Evolutionary conservation across 1,140 invertebrate species (phyloP).

Genomic region (Camponotus floridanus): DNA sequence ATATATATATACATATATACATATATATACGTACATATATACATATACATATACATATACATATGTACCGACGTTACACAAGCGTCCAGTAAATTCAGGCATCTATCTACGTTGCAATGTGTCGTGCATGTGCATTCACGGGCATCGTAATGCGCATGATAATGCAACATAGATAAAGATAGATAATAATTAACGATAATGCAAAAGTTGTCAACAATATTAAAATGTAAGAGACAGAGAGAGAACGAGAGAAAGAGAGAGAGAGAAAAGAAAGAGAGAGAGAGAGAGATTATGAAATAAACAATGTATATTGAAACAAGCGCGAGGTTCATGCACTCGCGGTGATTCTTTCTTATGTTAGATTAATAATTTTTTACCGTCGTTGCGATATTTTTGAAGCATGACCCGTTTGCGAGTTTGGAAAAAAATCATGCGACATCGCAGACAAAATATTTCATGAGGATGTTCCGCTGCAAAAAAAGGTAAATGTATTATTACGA

Average conservation of each 20-base stretch:
- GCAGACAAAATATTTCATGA: conserved; percentile 25
- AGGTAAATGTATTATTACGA: conserved; percentile 38
- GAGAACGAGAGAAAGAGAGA: too few relatives aligned
- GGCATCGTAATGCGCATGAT: not conserved
- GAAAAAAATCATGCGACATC: not conserved
- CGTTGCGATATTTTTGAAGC: conserved; percentile 8
- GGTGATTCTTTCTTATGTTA: not conserved
- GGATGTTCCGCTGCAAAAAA: conserved; percentile 2
- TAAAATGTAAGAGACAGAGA: not conserved
- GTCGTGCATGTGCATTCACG: not conserved
- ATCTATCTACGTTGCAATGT: too few relatives aligned
- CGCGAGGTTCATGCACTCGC: not conserved
- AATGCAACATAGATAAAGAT: not conserved
- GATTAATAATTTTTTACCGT: conserved; percentile 33
- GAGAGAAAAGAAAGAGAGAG: not conserved
- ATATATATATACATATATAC: too few relatives aligned
- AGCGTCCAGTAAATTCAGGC: too few relatives aligned
- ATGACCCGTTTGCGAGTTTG: conserved; percentile 6
- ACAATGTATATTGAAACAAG: not conserved
- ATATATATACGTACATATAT: not conserved
- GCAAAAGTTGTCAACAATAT: not conserved
- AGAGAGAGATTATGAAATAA: not conserved
- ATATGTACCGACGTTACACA: not conserved
- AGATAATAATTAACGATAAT: conserved; percentile 37
- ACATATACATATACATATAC: not conserved